Conservation (phyloP, 2,888 invertebrate genomes). For the Chloromyia formosa region DNA sequence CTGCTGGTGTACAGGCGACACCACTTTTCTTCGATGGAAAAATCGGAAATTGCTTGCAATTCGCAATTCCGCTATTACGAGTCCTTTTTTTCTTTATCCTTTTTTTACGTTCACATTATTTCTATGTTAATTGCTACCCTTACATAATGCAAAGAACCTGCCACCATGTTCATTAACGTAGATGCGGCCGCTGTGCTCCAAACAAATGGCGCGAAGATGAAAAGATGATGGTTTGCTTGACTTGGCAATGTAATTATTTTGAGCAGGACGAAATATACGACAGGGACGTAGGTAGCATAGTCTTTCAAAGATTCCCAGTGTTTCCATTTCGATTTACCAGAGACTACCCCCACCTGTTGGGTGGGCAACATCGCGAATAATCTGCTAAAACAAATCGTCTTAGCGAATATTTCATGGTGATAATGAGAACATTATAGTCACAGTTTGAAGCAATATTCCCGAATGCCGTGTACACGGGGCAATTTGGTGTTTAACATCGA, state of each 20-base stretch:
- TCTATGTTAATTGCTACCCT: neutral
- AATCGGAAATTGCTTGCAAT: no score
- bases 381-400: neutral
- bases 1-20: no score
- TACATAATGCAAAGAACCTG: neutral
- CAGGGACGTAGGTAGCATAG: no score
- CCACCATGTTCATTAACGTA: neutral
- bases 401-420: neutral
- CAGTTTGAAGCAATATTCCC: neutral
- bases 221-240: neutral
- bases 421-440: constrained; percentile 6
- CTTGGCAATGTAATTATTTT: neutral
- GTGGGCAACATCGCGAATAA: no score
- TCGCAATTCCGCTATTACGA: neutral
- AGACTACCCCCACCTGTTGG: no score
- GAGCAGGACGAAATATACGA: no score
- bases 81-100: neutral
- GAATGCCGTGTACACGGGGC: neutral
- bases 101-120: neutral
- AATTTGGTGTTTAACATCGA: neutral
- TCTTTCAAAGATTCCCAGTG: no score
- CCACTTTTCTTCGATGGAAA: no score
- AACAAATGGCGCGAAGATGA: neutral
- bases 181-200: neutral
- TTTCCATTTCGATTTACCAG: no score